Percentiles rank a stretch among this genome's conserved stretches.
Evolutionary conservation across 2,797 vertebrate species (phyloP).

Genomic region (Danionella dracula): DNA sequence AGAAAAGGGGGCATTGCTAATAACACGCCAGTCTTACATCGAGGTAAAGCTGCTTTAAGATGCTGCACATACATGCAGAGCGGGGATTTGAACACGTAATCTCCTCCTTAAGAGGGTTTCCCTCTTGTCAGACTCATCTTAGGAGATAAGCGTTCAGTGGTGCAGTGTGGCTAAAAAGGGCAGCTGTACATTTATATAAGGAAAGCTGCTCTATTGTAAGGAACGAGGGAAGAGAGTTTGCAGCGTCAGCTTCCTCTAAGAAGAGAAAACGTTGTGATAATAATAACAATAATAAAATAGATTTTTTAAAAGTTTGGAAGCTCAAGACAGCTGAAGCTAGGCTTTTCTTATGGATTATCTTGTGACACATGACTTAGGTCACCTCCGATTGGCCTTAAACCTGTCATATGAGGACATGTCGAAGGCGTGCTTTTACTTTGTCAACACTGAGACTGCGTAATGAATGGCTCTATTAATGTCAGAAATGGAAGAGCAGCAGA

Average conservation of each 20-base stretch:
- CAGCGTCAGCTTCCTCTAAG: too few relatives aligned
- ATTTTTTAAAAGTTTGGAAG: too few relatives aligned
- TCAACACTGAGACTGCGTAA: too few relatives aligned
- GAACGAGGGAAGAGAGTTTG: not conserved
- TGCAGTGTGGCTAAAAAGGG: constrained; percentile 25
- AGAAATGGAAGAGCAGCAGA: too few relatives aligned
- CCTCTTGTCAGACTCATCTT: constrained; percentile 53
- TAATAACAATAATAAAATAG: too few relatives aligned
- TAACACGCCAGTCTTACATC: constrained; percentile 56
- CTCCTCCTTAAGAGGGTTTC: constrained; percentile 62
- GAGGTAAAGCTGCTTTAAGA: constrained; percentile 61
- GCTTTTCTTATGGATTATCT: not conserved
- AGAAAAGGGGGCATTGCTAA: constrained; percentile 42
- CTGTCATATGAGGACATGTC: not conserved
- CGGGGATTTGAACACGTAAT: constrained; percentile 65
- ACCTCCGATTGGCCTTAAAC: not conserved
- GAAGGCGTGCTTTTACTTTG: too few relatives aligned
- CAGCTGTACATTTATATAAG: constrained; percentile 18
- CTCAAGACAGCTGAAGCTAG: not conserved
- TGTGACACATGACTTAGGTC: not conserved
- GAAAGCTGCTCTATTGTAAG: not conserved
- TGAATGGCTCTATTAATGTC: too few relatives aligned
- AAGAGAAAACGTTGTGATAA: too few relatives aligned
- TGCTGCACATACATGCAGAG: constrained; percentile 62
- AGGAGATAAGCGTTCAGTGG: constrained; percentile 37